Base-by-base conservation (phyloP, 2,113 vertebrate species). In the Synodontis membranacea region DNA sequence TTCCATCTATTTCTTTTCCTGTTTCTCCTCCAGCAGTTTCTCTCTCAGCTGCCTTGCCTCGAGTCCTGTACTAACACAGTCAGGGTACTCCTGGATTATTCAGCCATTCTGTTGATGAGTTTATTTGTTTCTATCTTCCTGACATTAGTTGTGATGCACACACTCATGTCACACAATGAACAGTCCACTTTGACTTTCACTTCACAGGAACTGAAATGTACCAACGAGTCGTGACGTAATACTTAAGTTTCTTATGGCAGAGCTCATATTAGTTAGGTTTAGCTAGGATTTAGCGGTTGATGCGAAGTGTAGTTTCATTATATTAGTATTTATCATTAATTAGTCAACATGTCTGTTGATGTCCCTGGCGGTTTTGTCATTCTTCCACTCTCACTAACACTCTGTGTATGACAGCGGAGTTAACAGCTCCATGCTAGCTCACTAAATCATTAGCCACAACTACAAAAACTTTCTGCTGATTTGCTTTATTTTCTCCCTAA, bases 1-100 rank as follows among this genome's bases (percentile, higher is more conserved):
- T 83, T 50, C 76, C 91, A 91, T 50, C 25, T 70, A 54, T 82
- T 62, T n/a, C 46, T 46, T 75, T 78, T 75, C 44, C 64, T 50
- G 62, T 89, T 88, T 87, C 78, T 62, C 76, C 86, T 80, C 34
- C 78, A 54, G 34, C 31, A 25, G 10, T 58, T 37, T 54, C 48
- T 56, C 34, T 11, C 31, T 80, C 44, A 75, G 25, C 25, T 19
- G 46, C 46, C 28, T 78, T 3, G 28, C 28, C 15, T 50, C 9
- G 11, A 28, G 23, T 12, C 23, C 58, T 58, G 25, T 14, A 58
- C 23, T 80, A 37, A 54, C 42, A 48, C 12, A n/a, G 8, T 68
- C 37, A 72, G 19, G 9, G 39, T 25, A 28, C 25, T 75, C 9
- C 42, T 75, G 39, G 25, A 46, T 46, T 75, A 2, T 4, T 75